Base-by-base conservation (phyloP, 1,140 invertebrate species). In the Carposina sasakii region DNA sequence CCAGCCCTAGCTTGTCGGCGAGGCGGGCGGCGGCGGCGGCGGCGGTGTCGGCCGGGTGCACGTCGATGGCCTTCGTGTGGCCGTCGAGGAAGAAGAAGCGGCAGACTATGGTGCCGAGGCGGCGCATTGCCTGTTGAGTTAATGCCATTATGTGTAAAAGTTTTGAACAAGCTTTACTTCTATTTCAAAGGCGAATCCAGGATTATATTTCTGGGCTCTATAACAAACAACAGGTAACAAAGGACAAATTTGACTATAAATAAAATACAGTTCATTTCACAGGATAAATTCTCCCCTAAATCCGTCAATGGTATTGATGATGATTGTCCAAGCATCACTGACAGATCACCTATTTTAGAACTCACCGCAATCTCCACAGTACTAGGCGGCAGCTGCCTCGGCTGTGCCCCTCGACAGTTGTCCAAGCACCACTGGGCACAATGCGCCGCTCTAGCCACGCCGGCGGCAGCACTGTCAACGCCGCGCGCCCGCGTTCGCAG, bases 71-170 rank as follows among this genome's bases (percentile, higher is more conserved):
- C 81, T 98, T 98, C 0, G 95, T 98, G 43, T 96, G 89, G 0
- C 96, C 96, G 81, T 98, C 96, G 66, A 98, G 87, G 81, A 98
- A 97, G 86, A 97, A 97, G 81, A 99, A 96, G 33, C 96, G 89
- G 71, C 96, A 98, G 0, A 98, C 94, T 53, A 98, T 95, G 0
- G 96, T 97, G 33, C 94, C 95, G 10, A 98, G 86, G 48, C 93
- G 89, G 67, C 92, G 90, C 91, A 98, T 96, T 4, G 96, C 96
- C 89, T 94, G 78, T n/a, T n/a, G n/a, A n/a, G n/a, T n/a, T n/a
- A n/a, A n/a, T n/a, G n/a, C n/a, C n/a, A n/a, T n/a, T n/a, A n/a
- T n/a, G n/a, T n/a, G n/a, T n/a, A n/a, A n/a, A n/a, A n/a, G n/a
- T n/a, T n/a, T n/a, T n/a, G n/a, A n/a, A n/a, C n/a, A n/a, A n/a